A percentile compares a stretch with the other conserved stretches of the same genome.
Conservation (phyloP, 1,140 invertebrate genomes). For the Bombus huntii region DNA sequence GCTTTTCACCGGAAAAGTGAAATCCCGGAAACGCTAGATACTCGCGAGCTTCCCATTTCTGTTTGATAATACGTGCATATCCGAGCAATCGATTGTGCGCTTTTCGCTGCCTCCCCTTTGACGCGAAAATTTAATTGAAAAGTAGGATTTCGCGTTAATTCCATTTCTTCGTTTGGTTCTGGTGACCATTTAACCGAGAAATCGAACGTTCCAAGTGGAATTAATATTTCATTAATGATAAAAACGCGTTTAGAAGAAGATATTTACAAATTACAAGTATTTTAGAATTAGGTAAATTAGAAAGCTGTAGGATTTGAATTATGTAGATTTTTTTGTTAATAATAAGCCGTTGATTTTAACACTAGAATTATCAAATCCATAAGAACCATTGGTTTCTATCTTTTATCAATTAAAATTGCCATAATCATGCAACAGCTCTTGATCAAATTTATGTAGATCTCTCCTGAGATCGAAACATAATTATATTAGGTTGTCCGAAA, state of each 20-base stretch:
- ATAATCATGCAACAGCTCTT: too few species aligned
- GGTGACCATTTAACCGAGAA: not conserved
- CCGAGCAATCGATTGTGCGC: conserved; percentile 24
- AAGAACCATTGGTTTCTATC: too few species aligned
- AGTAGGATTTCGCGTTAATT: not conserved
- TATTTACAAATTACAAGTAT: not conserved
- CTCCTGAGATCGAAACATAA: too few species aligned
- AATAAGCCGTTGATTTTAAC: too few species aligned
- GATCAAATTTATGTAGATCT: too few species aligned
- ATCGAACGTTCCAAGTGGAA: not conserved
- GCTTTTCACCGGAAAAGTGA: conserved; percentile 38
- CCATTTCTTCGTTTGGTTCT: not conserved
- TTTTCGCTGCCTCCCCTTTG: not conserved
- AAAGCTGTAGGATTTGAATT: too few species aligned
- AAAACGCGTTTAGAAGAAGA: not conserved
- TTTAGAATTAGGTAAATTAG: too few species aligned
- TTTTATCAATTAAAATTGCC: too few species aligned
- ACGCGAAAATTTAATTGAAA: conserved; percentile 12
- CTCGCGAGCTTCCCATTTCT: not conserved
- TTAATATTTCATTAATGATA: not conserved
- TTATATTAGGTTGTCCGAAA: too few species aligned
- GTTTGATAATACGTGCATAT: conserved; percentile 18
- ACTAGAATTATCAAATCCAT: too few species aligned
- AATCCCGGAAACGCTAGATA: conserved; percentile 16
- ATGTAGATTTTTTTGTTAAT: too few species aligned